These are phyloP conservation scores for Andrena marginata DNA, from an alignment of 2,888 invertebrate genomes.

Conservation along the genomic window DNA sequence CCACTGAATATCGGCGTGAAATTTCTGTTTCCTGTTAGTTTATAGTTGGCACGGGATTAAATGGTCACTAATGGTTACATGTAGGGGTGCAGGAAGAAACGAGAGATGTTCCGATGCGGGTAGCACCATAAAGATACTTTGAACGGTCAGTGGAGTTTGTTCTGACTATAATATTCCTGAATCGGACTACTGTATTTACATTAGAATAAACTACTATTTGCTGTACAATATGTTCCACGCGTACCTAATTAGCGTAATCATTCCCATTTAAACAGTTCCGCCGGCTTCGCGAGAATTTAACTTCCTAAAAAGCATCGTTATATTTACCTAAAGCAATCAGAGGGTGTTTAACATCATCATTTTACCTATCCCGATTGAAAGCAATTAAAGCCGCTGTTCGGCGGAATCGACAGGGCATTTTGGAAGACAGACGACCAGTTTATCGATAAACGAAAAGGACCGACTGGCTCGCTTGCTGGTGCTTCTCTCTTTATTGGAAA, in stretches of 20 bases:
- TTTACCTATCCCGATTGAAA: neutral
- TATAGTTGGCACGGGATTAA: neutral
- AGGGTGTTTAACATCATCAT: neutral
- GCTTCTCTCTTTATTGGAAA: constrained; percentile 13
- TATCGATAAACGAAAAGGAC: constrained; percentile 11
- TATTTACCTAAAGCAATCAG: neutral
- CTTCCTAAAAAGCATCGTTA: neutral
- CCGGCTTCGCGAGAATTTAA: too few species aligned
- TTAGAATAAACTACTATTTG: too few species aligned
- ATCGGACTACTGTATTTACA: too few species aligned
- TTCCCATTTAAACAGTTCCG: too few species aligned
- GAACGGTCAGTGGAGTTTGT: too few species aligned
- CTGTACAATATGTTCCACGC: too few species aligned
- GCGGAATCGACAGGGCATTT: constrained; percentile 6
- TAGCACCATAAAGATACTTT: neutral
- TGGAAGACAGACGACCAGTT: constrained; percentile 20
- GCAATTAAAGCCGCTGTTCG: neutral
- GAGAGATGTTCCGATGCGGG: neutral
- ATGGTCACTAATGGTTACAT: neutral
- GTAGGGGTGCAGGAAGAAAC: neutral
- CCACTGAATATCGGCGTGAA: neutral
- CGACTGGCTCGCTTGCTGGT: neutral
- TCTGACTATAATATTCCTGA: too few species aligned
- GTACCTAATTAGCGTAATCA: too few species aligned
- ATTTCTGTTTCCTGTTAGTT: neutral